These are phyloP conservation scores for Drosophila obscura DNA, from an alignment of 1,140 invertebrate species.

Conservation along the genomic window DNA sequence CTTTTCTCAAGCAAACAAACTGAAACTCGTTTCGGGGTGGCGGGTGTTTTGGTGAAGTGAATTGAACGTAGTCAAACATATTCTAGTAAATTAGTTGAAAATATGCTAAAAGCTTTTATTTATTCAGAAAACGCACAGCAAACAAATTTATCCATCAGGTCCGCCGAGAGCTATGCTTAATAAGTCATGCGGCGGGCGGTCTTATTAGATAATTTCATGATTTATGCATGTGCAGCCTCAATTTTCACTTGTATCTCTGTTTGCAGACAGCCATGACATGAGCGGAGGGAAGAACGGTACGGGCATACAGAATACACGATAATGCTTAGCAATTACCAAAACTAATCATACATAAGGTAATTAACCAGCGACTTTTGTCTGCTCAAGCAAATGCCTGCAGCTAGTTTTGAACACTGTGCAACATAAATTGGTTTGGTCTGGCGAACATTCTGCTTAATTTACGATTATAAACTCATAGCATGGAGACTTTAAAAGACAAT, in stretches of 20 bases:
- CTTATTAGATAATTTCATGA: constrained; percentile 71
- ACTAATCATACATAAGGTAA: constrained; percentile 42
- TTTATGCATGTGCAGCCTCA: constrained; percentile 49
- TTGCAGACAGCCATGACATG: constrained; percentile 10
- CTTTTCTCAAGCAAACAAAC: constrained; percentile 3
- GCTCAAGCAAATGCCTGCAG: constrained; percentile 9
- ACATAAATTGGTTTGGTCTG: not conserved
- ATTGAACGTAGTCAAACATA: constrained; percentile 31
- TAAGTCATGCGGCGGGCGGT: constrained; percentile 41
- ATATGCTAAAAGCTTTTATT: constrained; percentile 49
- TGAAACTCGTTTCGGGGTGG: constrained; percentile 5
- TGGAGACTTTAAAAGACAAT: no score
- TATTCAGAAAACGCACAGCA: constrained; percentile 36
- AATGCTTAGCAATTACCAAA: constrained; percentile 32
- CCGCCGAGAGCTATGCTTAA: constrained; percentile 52
- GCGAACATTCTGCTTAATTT: not conserved
- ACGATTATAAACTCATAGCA: not conserved
- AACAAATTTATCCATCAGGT: constrained; percentile 36
- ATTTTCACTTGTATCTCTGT: constrained; percentile 15
- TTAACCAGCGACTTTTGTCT: constrained; percentile 31
- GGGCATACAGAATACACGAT: no score
- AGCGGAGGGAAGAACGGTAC: not conserved
- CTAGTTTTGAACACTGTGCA: not conserved
- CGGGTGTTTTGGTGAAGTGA: constrained; percentile 4
- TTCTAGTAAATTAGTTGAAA: constrained; percentile 51